Base-by-base conservation (phyloP, 2,888 invertebrate genomes). In the Pogonocherus hispidulus region DNA sequence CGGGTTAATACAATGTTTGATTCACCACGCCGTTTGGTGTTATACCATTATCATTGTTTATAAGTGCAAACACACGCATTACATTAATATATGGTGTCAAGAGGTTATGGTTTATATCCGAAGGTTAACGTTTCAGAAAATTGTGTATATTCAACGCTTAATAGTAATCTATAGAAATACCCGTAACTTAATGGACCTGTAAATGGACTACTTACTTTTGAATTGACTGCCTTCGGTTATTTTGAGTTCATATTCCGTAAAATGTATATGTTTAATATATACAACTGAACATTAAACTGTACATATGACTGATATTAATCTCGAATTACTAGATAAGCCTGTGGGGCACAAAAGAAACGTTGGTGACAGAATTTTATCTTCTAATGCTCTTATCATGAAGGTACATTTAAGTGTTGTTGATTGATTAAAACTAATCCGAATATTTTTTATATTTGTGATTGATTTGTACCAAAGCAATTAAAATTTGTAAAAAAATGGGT, bases 1-100 rank as follows among this genome's bases (percentile, higher is more conserved):
- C 62, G 35, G 66, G 66, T 54, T 62, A 66, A 60, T 11, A 59
- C 59, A 49, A 66, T 9, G 57, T 19, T 65, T 14, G 49, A 57
- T 54, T 9, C 52, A 22, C 35, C 22, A 46, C 20, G 16, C 44
- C 20, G 55, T n/a, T 37, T 35, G 20, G 19, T n/a, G 41, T 35
- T 55, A n/a, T 22, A 35, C 20, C 20, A 41, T 54, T 41, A 55
- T 55, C 55, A 20, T 35, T 35, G 37, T 8, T 18, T 55, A 16
- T 55, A 18, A 37, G 11, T 35, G 20, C 18, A 52, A 41, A 41
- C 16, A 37, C 37, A 20, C 35, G 55, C 14, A 37, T 55, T 52
- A 32, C 52, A 52, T 32, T 32, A 55, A n/a, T 19, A 19, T n/a
- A 6, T 1, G 20, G 37, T 55, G 55, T 20, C 37, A 37, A 37